Evolutionary conservation across 2,797 vertebrate genomes (phyloP).

Genomic region (Synaphobranchus kaupii): DNA sequence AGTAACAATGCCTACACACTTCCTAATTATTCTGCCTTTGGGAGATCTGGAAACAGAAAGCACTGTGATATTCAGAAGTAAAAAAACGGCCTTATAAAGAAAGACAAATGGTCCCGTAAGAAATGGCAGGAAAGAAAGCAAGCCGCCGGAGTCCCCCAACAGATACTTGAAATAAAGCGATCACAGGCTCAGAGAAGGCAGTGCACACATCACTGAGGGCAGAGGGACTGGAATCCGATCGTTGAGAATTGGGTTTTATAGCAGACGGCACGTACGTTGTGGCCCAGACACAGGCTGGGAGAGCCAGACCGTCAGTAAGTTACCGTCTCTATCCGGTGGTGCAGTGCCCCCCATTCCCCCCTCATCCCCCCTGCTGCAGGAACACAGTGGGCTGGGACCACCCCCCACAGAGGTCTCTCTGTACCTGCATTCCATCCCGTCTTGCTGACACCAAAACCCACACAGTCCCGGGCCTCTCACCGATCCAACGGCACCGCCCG

Average conservation of each 20-base stretch:
- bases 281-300: slow-evolving; percentile 10
- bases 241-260: not conserved
- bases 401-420: slow-evolving; percentile 44
- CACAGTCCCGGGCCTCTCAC: not conserved
- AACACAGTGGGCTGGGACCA: slow-evolving; percentile 43
- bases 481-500: not conserved
- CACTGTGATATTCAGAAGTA: slow-evolving; percentile 21
- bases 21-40: slow-evolving; percentile 36
- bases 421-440: slow-evolving; percentile 57
- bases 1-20: slow-evolving; percentile 19
- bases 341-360: not conserved
- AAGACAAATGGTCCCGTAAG: slow-evolving; percentile 25
- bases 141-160: not conserved
- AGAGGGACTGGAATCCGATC: not conserved
- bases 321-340: not conserved
- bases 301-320: not conserved
- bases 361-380: slow-evolving; percentile 48
- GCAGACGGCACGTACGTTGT: not conserved
- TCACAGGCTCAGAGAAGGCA: not conserved
- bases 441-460: slow-evolving; percentile 42
- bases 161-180: slow-evolving; percentile 16
- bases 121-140: not conserved
- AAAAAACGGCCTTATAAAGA: slow-evolving; percentile 41
- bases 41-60: slow-evolving; percentile 40
- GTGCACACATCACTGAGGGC: not conserved